Conservation (phyloP, 2,113 vertebrate genomes). For the Sylvia atricapilla region DNA sequence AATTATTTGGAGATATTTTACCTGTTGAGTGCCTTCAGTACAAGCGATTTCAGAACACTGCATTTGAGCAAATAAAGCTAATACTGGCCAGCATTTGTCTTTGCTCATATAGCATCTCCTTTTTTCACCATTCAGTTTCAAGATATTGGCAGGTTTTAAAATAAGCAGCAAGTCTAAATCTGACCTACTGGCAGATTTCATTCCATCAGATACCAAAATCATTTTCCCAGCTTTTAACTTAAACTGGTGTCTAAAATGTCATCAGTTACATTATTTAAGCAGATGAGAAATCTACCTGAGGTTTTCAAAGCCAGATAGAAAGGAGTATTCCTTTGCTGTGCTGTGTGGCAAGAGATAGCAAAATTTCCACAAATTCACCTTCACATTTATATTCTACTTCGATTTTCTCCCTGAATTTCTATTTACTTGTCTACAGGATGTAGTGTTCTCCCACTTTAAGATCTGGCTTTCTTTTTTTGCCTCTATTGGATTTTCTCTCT, state of each 20-base stretch:
- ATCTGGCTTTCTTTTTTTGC: not conserved
- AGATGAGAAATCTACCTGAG: not conserved
- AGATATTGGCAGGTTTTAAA: not conserved
- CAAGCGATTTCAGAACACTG: not conserved
- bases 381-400: not conserved
- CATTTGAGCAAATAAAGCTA: not conserved
- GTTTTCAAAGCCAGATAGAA: not conserved
- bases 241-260: not conserved
- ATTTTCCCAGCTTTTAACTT: not conserved
- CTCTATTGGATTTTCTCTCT: not conserved
- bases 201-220: not conserved
- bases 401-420: not conserved
- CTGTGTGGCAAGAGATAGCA: not conserved
- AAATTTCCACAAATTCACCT: not conserved
- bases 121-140: not conserved
- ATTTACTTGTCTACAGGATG: not conserved
- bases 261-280: not conserved
- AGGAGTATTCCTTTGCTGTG: not conserved
- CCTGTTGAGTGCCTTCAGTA: not conserved
- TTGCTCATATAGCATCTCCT: not conserved
- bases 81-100: not conserved
- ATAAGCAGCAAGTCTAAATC: not conserved
- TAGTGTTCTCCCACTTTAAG: not conserved
- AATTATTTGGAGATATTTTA: not conserved
- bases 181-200: not conserved